Evolutionary conservation across 2,113 vertebrate genomes (phyloP), one percentile per base, ranked within the genome.

Genomic region (Zootoca vivipara): DNA sequence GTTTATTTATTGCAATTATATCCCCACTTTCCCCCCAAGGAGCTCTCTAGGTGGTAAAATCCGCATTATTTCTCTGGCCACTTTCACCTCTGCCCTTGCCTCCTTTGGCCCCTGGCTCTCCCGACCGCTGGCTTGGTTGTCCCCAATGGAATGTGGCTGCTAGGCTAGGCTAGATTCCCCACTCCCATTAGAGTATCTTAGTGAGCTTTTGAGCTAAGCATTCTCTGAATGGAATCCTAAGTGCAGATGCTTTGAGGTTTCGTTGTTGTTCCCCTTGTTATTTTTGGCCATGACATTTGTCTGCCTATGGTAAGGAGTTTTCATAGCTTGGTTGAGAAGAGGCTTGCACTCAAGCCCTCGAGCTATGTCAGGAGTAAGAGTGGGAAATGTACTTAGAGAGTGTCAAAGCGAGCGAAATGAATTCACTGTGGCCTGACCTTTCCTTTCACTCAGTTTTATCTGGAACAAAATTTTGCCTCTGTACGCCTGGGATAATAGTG

Each of bases 361-460:
- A 75, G 46, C 56, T 64, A 52, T 87, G 82, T 85, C 40, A 73
- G 46, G 75, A 90, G 67, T 73, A 74, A 67, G 16, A 64, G n/a
- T 79, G 56, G 74, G n/a, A 72, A 85, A 90, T 82, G 70, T 84
- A 84, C 42, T 52, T 87, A 74, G 10, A 26, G 81, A 65, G 75
- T 80, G 58, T 81, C 69, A 74, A 35, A 24, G 75, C 46, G 20
- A 84, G 69, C 75, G 80, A 84, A 87, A 74, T 83, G 30, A 62
- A 80, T 81, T 67, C 74, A 40, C 40, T 79, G 75, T 33, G 20
- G 38, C 81, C 38, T 90, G 86, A 84, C 82, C 67, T 83, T 85
- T 78, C 72, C n/a, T 35, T 90, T 83, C 24, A 69, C 46, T 38
- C n/a, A 84, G 22, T 73, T 64, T 78, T 79, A 67, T 87, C 20